Conservation (phyloP, 2,797 vertebrate genomes). For the Triplophysa bombifrons region DNA sequence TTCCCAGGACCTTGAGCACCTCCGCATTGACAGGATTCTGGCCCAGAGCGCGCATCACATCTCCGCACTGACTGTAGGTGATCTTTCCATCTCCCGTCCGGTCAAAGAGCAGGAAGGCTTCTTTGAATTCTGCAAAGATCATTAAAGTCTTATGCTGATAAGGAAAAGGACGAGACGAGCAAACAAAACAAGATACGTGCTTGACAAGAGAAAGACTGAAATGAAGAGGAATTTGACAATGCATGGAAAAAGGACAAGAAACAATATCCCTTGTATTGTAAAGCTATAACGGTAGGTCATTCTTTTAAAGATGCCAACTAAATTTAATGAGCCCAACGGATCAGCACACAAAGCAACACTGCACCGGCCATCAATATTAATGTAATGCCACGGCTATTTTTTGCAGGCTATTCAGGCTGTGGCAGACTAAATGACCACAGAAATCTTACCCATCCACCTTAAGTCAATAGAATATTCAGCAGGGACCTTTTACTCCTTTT, state of each 20-base stretch:
- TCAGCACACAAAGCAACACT: slow-evolving; percentile 34
- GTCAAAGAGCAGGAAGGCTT: slow-evolving; percentile 95
- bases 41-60: slow-evolving; percentile 92
- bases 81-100: slow-evolving; percentile 92
- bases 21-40: slow-evolving; percentile 95
- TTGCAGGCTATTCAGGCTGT: slow-evolving; percentile 9
- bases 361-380: slow-evolving; percentile 52
- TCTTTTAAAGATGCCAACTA: slow-evolving; percentile 4
- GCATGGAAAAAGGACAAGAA: background rate
- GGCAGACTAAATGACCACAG: slow-evolving; percentile 26
- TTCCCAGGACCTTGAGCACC: slow-evolving; percentile 94
- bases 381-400: slow-evolving; percentile 27
- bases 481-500: background rate
- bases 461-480: slow-evolving; percentile 19
- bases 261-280: background rate
- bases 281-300: background rate
- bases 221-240: background rate
- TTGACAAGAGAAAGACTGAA: background rate
- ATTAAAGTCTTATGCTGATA: background rate
- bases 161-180: background rate
- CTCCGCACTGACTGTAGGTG: slow-evolving; percentile 89
- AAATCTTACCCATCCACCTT: slow-evolving; percentile 21
- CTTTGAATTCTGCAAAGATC: slow-evolving; percentile 86
- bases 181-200: background rate
- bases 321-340: slow-evolving; percentile 22